Evolutionary conservation across 2,797 vertebrate species (phyloP).

Genomic region (Prunella strophiata): DNA sequence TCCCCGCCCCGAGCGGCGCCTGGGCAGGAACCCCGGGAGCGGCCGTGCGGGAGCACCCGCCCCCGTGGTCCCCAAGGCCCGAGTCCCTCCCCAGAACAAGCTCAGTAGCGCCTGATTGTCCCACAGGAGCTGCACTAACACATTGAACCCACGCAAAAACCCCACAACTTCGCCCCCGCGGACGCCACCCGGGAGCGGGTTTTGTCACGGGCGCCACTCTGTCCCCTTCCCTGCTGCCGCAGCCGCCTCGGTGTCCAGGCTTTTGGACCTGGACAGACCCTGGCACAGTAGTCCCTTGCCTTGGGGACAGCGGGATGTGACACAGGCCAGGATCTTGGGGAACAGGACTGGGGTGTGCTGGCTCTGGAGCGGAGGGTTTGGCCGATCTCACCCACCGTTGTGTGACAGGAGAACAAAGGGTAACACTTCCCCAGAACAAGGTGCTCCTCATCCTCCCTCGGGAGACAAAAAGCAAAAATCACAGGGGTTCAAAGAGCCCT

Average conservation of each 20-base stretch:
- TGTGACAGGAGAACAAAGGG: background rate
- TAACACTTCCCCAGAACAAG: background rate
- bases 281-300: too few species aligned
- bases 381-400: background rate
- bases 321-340: background rate
- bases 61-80: too few species aligned
- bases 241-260: background rate
- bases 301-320: rapidly evolving
- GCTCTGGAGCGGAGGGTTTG: background rate
- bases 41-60: rapidly evolving
- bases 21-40: background rate
- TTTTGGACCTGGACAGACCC: background rate
- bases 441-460: background rate
- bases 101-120: background rate
- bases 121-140: rapidly evolving
- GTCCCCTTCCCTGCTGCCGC: rapidly evolving
- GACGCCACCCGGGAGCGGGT: rapidly evolving
- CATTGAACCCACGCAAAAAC: background rate
- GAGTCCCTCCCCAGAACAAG: background rate
- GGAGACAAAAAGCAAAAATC: background rate
- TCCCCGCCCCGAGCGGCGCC: background rate
- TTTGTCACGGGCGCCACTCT: background rate
- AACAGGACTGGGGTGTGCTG: background rate
- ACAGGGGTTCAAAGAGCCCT: background rate
- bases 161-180: rapidly evolving